phyloP scores from a whole-genome alignment of 2,888 invertebrate species.

The Malachius bipustulatus region DNA sequence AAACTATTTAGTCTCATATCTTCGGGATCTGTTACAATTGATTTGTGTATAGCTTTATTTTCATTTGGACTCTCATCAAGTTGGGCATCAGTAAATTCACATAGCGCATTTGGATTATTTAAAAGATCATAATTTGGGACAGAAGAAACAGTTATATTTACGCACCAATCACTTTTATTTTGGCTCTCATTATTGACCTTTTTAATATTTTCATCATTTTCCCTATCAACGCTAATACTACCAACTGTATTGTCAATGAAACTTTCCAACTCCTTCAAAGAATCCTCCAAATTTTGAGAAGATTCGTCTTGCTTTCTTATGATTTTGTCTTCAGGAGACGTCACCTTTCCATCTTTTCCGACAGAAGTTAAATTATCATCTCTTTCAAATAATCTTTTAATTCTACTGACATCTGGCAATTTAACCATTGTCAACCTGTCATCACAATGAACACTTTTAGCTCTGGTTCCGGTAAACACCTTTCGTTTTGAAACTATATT shows the following conservation, averaged over 20 bases:
- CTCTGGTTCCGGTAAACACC: not conserved
- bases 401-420: slow-evolving; percentile 1
- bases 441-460: not conserved
- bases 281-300: slow-evolving; percentile 16
- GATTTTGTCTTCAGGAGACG: not conserved
- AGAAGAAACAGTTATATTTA: slow-evolving; percentile 25
- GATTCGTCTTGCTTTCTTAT: not conserved
- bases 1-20: slow-evolving; percentile 10
- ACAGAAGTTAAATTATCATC: not conserved
- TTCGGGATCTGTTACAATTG: not conserved
- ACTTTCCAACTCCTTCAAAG: slow-evolving; percentile 24
- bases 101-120: too few species aligned
- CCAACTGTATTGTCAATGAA: slow-evolving; percentile 23
- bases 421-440: not conserved
- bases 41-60: not conserved
- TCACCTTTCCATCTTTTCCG: not conserved
- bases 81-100: too few species aligned
- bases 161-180: slow-evolving; percentile 23
- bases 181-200: too few species aligned
- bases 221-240: too few species aligned
- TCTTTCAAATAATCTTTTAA: not conserved
- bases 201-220: too few species aligned
- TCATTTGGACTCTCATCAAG: too few species aligned
- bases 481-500: not conserved
- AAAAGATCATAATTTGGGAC: slow-evolving; percentile 23